Base-by-base conservation (phyloP, 2,113 vertebrate species). In the Zonotrichia leucophrys region DNA sequence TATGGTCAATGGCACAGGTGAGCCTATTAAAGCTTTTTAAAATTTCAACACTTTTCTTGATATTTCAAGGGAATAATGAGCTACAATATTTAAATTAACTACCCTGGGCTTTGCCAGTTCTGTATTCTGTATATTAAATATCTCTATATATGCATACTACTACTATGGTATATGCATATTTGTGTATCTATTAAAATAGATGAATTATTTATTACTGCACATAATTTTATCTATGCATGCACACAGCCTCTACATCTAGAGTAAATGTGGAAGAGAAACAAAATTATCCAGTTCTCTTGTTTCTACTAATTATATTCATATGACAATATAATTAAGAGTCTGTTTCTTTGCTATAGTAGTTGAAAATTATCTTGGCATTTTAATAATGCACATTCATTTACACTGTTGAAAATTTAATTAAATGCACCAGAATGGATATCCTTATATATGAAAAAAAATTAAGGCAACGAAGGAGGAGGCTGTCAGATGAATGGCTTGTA, bases 1-100 rank as follows among this genome's bases (percentile, higher is more conserved):
- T 97, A 98, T 99, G 99, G 93, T 99, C 96, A 99, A 99, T 41
- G 99, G 99, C 39, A 99, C 99, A 98, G 99, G 99, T 99, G 82
- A 95, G 98, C 59, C 30, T 68, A 22, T 67, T 74, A 52, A 59
- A 84, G 5, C 18, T 93, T 92, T 74, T 41, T 37, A 78, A 79
- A 85, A 74, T 16, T 73, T 85, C 27, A 77, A 6, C n/a, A 41
- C n/a, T 9, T 62, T 85, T 66, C 11, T 60, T 78, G 22, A 21
- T 56, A 68, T 52, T 75, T 21, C 17, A 69, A 73, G 33, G 27
- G 5, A 90, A 60, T 72, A 69, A 46, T 56, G 17, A 77, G 35
- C 30, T 46, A 63, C 0, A 78, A 24, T 49, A 44, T 50, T 62
- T 55, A 70, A 77, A 24, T 68, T 74, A 81, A 83, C 42, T 89